These are phyloP conservation scores for Zosterops hypoxanthus DNA, from an alignment of 2,113 vertebrate species.

Conservation along the genomic window DNA sequence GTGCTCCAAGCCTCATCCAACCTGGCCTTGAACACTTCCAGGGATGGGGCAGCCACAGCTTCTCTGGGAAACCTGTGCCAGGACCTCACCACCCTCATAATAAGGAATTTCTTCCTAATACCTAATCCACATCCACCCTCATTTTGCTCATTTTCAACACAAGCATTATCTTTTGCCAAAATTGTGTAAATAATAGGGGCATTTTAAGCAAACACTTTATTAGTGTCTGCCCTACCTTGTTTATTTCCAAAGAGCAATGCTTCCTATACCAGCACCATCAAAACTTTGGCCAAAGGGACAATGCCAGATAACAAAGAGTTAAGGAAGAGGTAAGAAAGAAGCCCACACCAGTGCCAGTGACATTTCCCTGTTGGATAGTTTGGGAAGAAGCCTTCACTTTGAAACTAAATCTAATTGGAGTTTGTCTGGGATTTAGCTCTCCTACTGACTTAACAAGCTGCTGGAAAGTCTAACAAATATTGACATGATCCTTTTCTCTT, in stretches of 20 bases:
- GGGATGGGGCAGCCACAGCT: neutral
- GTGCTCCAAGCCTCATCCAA: rapidly evolving
- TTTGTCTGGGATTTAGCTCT: conserved; percentile 54
- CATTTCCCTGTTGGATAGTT: neutral
- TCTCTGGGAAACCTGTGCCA: neutral
- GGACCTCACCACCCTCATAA: neutral
- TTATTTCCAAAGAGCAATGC: neutral
- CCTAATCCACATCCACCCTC: too few relatives aligned
- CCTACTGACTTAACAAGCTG: conserved; percentile 40
- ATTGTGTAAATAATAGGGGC: rapidly evolving
- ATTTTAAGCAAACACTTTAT: neutral
- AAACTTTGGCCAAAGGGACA: neutral
- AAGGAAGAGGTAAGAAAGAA: neutral
- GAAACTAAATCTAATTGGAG: conserved; percentile 47
- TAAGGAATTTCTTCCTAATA: neutral
- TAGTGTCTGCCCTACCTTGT: neutral
- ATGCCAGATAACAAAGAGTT: neutral
- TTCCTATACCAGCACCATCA: neutral
- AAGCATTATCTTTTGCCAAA: neutral
- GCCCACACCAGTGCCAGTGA: neutral
- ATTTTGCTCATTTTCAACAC: neutral
- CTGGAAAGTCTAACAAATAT: conserved; percentile 51
- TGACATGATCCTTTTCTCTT: conserved; percentile 12
- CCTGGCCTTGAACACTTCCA: neutral
- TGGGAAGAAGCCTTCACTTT: neutral